Conservation (phyloP, 2,888 invertebrate species). For the Rugalucina vietnamica region DNA sequence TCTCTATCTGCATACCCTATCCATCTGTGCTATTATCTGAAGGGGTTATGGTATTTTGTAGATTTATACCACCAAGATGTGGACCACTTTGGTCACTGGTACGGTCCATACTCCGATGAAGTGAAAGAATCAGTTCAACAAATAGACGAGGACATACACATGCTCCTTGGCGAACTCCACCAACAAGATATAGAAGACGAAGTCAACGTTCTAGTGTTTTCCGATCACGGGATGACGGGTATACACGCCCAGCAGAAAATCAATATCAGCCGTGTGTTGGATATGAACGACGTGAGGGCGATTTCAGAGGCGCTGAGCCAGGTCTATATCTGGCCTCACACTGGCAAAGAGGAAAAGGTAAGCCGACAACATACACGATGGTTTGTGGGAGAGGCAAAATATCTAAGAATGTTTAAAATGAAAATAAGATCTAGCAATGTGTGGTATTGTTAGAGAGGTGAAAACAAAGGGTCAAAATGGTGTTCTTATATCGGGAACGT, state of each 20-base stretch:
- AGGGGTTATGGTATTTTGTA: constrained; percentile 39
- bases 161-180: constrained; percentile 53
- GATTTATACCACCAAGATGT: constrained; percentile 68
- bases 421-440: too few species aligned
- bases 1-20: too few species aligned
- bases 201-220: constrained; percentile 69
- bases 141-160: constrained; percentile 56
- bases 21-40: too few species aligned
- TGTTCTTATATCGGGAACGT: too few species aligned
- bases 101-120: constrained; percentile 62
- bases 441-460: too few species aligned
- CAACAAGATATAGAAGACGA: constrained; percentile 34
- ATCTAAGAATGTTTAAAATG: too few species aligned
- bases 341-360: constrained; percentile 58
- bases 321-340: constrained; percentile 67
- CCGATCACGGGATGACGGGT: constrained; percentile 75
- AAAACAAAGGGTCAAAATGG: too few species aligned
- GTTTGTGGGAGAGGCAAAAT: not conserved
- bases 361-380: too few species aligned
- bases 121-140: constrained; percentile 54
- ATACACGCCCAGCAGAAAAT: constrained; percentile 57
- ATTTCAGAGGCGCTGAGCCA: constrained; percentile 62
- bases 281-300: constrained; percentile 50
- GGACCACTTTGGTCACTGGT: constrained; percentile 65
- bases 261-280: constrained; percentile 57